A percentile compares a stretch with the other conserved stretches of the same genome.
These are phyloP conservation scores for Ciconia nigra DNA, from an alignment of 2,797 vertebrate genomes.

Conservation along the genomic window DNA sequence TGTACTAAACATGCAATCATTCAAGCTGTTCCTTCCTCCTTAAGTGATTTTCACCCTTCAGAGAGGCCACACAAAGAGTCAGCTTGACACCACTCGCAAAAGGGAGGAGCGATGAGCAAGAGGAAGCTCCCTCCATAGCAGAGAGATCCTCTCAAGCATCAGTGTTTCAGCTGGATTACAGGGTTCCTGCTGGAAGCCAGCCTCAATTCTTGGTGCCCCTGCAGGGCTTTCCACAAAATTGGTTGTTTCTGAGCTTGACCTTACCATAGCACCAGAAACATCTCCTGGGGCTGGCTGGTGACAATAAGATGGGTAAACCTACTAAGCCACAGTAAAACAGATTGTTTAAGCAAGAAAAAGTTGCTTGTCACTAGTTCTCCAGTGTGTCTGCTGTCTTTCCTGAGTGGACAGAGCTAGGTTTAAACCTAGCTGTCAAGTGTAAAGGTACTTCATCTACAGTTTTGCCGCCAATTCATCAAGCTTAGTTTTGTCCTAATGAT, in stretches of 20 bases:
- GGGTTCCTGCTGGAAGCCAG: neutral
- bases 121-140: neutral
- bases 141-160: neutral
- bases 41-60: neutral
- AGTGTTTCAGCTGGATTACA: neutral
- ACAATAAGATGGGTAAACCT: neutral
- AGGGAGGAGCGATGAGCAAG: neutral
- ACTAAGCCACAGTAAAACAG: neutral
- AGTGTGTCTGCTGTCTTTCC: neutral
- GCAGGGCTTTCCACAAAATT: neutral
- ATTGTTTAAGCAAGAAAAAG: neutral
- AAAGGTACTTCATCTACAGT: neutral
- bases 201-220: neutral
- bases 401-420: neutral
- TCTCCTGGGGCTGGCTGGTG: neutral
- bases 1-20: neutral
- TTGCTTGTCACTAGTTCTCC: neutral
- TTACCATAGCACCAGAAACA: neutral
- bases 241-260: neutral
- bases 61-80: neutral
- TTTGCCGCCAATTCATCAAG: neutral
- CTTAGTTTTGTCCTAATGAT: neutral
- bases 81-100: neutral
- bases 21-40: neutral
- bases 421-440: neutral